Percentiles rank a stretch among this genome's conserved stretches.
phyloP scores from a whole-genome alignment of 2,113 vertebrate genomes.

The Aptenodytes forsteri region DNA sequence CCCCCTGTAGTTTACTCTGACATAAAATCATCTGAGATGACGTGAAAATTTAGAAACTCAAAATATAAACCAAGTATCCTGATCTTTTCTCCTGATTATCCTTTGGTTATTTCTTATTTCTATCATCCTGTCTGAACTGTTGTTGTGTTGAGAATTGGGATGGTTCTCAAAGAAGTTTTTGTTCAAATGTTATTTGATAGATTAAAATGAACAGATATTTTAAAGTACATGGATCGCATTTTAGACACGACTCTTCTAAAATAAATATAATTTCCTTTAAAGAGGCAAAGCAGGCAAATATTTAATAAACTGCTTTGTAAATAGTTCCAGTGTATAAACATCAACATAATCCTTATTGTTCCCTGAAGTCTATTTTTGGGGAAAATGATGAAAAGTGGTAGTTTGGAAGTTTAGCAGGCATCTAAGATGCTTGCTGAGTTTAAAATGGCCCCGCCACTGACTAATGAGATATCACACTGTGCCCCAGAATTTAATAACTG shows the following conservation, averaged over 20 bases:
- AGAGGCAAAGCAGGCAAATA: constrained; percentile 27
- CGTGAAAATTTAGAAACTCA: constrained; percentile 22
- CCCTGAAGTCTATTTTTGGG: constrained; percentile 4
- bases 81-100: neutral
- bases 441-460: neutral
- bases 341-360: neutral
- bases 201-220: neutral
- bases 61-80: neutral
- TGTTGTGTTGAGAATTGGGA: neutral
- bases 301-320: constrained; percentile 52
- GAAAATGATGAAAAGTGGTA: constrained; percentile 9
- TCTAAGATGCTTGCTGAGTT: constrained; percentile 34
- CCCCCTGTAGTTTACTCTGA: constrained; percentile 77
- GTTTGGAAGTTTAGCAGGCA: constrained; percentile 25
- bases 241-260: neutral
- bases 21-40: constrained; percentile 1
- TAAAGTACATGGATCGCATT: constrained; percentile 4
- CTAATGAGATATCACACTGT: constrained; percentile 60
- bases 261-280: constrained; percentile 45
- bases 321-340: constrained; percentile 8
- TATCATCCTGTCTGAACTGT: neutral
- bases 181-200: neutral
- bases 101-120: neutral
- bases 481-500: constrained; percentile 28
- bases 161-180: neutral